Percentiles rank a stretch among this genome's conserved stretches.
Conservation (phyloP, 2,888 invertebrate genomes). For the Cerastoderma edule region DNA sequence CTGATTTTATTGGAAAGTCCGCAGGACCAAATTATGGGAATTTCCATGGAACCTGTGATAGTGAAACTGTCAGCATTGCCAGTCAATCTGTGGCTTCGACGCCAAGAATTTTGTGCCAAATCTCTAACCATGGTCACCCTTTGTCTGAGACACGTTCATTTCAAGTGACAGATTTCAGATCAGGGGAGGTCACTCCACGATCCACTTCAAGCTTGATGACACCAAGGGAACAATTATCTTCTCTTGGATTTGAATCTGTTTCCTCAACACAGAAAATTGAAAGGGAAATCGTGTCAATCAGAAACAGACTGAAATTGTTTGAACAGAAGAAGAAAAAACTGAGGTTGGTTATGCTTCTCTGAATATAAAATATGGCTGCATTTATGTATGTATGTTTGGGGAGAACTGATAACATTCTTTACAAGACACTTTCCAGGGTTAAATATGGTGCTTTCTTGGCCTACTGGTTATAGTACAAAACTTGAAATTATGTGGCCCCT, state of each 20-base stretch:
- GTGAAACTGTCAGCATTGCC: constrained; percentile 14
- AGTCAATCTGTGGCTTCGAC: constrained; percentile 51
- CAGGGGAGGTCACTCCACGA: constrained; percentile 52
- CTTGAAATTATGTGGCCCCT: too few relatives aligned
- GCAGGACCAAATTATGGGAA: not conserved
- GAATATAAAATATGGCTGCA: not conserved
- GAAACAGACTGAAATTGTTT: constrained; percentile 72
- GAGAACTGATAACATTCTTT: too few relatives aligned
- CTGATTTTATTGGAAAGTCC: constrained; percentile 58
- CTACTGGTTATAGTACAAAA: too few relatives aligned
- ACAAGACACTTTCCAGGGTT: too few relatives aligned
- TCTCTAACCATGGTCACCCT: constrained; percentile 48
- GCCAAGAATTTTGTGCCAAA: constrained; percentile 54
- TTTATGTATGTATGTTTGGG: too few relatives aligned
- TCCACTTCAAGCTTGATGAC: constrained; percentile 33
- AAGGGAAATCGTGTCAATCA: constrained; percentile 71
- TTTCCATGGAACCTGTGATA: not conserved
- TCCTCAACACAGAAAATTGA: constrained; percentile 32
- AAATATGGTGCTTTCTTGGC: too few relatives aligned
- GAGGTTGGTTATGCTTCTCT: constrained; percentile 60
- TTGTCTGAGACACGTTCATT: constrained; percentile 50
- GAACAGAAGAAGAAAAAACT: constrained; percentile 73
- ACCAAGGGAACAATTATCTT: constrained; percentile 36
- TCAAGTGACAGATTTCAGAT: constrained; percentile 35
- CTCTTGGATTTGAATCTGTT: constrained; percentile 36